Evolutionary conservation across 35 echinoderm and acorn worm genomes (phyloP).

Genomic region (Apostichopus japonicus): DNA sequence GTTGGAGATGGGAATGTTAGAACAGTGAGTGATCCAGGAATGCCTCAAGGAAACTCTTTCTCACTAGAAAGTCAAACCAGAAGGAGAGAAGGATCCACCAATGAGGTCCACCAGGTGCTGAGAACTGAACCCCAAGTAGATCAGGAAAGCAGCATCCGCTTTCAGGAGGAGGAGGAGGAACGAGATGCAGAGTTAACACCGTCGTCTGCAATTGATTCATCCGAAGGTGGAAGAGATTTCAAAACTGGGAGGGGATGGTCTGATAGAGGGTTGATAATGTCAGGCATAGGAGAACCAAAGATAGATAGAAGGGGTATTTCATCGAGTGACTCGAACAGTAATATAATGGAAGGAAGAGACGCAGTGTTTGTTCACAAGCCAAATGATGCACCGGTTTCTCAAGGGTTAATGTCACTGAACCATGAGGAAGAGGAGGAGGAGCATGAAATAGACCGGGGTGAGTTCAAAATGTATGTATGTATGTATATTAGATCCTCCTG

Average conservation of each 20-base stretch:
- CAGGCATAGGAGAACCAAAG: neutral
- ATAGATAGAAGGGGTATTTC: neutral
- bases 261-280: neutral
- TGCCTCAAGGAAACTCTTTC: neutral
- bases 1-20: neutral
- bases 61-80: neutral
- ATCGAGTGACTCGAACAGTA: neutral
- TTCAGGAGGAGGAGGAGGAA: neutral
- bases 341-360: neutral
- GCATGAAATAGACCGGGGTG: conserved; percentile 12
- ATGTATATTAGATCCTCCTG: too few species aligned
- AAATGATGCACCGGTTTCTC: neutral
- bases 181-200: neutral
- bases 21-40: neutral
- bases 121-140: conserved; percentile 1
- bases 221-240: neutral
- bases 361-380: neutral
- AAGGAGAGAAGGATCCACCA: neutral
- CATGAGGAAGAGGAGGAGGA: conserved; percentile 12
- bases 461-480: neutral
- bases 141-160: neutral
- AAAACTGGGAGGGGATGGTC: neutral
- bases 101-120: neutral
- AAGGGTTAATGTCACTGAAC: neutral
- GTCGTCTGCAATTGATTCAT: neutral